Base-by-base conservation (phyloP, 2,113 vertebrate genomes). In the Ceyx margarethae region DNA sequence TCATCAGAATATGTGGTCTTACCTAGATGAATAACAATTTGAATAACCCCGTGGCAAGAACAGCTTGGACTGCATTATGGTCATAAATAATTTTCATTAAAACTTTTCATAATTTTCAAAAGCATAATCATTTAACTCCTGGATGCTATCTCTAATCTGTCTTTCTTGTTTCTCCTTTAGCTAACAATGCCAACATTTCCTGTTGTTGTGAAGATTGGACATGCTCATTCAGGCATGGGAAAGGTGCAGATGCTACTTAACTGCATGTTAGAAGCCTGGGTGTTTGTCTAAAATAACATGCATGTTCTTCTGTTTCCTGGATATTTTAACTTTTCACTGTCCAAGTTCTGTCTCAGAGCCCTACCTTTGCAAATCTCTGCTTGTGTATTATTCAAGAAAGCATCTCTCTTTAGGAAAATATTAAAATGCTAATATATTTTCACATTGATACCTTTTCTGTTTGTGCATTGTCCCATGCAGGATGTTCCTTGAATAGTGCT, bases 131-230 rank as follows among this genome's bases (percentile, higher is more conserved):
- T 4, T 3, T 64, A 31, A 22, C 84, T 86, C 2, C 0, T 15
- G 45, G 26, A 37, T 3, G 1, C 56, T 42, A 5, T 68, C 50
- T 91, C 91, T 96, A 92, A 95, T 5, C 5, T 4, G n/a, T 82
- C 72, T 60, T 69, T 94, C 95, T 53, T 97, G 42, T 93, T 85
- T 65, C n/a, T 69, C 92, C 97, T 97, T n/a, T 96, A 99, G 99
- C 98, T 99, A 65, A 98, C 98, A 69, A 98, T 99, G 97, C 99
- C 99, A 56, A 98, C 98, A 3, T 99, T 99, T 91, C 99, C 99
- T 9, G 99, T 99, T 11, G 99, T 99, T 83, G 99, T 99, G 97
- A 99, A 99, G 98, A 99, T 99, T 6, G 99, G 99, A 96, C 99
- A 99, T 17, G 99, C 99, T 92, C 99, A 99, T 95, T 99, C 99